Evolutionary conservation across 2,797 vertebrate genomes (phyloP), one percentile per base, ranked within the genome.

Genomic region (Macrochelys suwanniensis): DNA sequence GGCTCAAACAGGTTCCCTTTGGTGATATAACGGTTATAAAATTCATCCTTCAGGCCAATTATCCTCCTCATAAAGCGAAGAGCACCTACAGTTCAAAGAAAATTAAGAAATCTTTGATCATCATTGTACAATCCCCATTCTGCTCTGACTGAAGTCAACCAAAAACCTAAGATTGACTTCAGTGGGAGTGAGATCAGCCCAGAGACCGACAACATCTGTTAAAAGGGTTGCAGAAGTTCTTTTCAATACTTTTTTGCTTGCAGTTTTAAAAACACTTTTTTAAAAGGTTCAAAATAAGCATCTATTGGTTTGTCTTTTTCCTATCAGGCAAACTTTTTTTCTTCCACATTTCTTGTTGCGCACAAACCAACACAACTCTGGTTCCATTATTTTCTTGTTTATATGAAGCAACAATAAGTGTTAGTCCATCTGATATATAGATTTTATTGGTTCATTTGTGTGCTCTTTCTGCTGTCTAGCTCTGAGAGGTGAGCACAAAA

Each of bases 1-100:
- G 99, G 99, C 96, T 99, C 99, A 98, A 99, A 99, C 86, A 99
- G 98, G 98, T 99, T 99, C 94, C 99, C 99, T 98, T 99, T 99
- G 97, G 99, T 99, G 98, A 99, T 99, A 96, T 99, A 99, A 94
- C 99, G 99, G 98, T 99, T 99, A 96, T 99, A 99, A 97, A 99
- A 99, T 96, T 99, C 99, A 93, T 99, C 99, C 96, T 99, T 99
- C 91, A 99, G 98, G 59, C 99, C 99, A 45, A 99, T 99, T 98
- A 99, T 99, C 91, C 99, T 98, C 95, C 99, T 99, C 99, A 99
- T 99, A 97, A 99, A 99, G 94, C 99, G 99, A 97, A 99, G 98
- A 84, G 99, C 99, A 98, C 99, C 99, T 99, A 93, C 0, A 28
- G 0, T 51, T 94, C 93, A 83, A 85, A 95, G 91, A 88, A 80